Conservation (phyloP, 2,888 invertebrate species). For the Melipona beecheii region DNA sequence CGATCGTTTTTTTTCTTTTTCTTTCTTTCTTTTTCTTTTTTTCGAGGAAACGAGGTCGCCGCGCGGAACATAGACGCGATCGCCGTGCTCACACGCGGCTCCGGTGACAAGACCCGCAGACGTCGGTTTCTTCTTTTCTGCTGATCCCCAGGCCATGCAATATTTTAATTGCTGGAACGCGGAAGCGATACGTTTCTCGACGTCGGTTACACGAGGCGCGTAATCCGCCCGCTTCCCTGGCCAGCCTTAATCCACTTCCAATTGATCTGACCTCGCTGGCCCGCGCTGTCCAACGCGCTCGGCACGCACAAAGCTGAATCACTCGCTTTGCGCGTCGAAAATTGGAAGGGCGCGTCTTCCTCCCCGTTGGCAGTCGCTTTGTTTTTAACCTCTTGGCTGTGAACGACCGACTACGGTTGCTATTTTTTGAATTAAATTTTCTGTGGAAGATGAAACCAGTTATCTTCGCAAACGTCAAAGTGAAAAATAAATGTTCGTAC, state of each 20-base stretch:
- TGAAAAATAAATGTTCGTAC: too few species aligned
- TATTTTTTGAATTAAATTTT: too few species aligned
- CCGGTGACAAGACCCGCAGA: constrained; percentile 39
- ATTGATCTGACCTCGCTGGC: constrained; percentile 5
- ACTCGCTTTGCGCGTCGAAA: background rate
- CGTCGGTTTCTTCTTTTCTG: constrained; percentile 50
- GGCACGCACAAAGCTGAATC: background rate
- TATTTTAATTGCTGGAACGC: constrained; percentile 60
- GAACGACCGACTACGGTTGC: too few species aligned
- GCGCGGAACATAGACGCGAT: constrained; percentile 24
- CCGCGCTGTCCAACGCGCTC: too few species aligned
- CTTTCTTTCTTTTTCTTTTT: too few species aligned
- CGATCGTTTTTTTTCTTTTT: background rate
- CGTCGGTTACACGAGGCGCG: constrained; percentile 2
- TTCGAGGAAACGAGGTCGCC: constrained; percentile 54
- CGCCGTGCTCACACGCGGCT: constrained; percentile 20
- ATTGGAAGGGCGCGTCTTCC: too few species aligned
- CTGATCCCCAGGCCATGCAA: constrained; percentile 48
- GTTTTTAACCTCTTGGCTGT: too few species aligned
- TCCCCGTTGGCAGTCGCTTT: too few species aligned
- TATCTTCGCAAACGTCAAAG: too few species aligned
- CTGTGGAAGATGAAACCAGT: too few species aligned
- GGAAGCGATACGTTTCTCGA: constrained; percentile 45
- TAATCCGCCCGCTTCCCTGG: background rate
- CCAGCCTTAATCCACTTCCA: constrained; percentile 18